phyloP scores from a whole-genome alignment of 2,113 vertebrate species.

The Urocitellus parryii region DNA sequence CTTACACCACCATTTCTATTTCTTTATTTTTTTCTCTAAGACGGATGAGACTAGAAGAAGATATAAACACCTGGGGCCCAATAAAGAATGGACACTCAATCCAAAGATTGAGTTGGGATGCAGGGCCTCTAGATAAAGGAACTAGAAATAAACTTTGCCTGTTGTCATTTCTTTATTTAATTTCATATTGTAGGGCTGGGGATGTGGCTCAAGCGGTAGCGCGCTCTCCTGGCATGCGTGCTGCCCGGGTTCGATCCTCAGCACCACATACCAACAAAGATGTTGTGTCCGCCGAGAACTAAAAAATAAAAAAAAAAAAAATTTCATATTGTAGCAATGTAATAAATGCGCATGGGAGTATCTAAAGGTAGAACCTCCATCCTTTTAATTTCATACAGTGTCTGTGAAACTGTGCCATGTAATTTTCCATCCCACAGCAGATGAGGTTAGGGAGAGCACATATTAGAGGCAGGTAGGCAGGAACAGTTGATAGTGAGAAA shows the following conservation, averaged over 20 bases:
- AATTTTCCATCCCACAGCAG: neutral
- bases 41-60: neutral
- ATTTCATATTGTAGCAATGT: neutral
- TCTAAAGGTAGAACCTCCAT: neutral
- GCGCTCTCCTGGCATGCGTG: too few species aligned
- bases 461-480: neutral
- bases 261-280: too few species aligned
- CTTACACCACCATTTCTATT: neutral
- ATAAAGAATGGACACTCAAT: neutral
- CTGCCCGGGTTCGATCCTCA: too few species aligned
- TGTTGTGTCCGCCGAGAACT: too few species aligned
- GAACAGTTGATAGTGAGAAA: neutral
- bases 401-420: neutral
- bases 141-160: neutral
- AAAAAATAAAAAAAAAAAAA: too few species aligned
- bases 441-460: too few species aligned
- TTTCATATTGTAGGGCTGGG: neutral
- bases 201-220: too few species aligned
- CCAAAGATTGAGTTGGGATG: neutral
- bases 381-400: neutral
- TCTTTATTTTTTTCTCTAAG: constrained; percentile 40
- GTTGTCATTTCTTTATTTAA: neutral
- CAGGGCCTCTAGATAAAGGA: neutral
- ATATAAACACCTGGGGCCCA: neutral
- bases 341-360: neutral